Percentiles rank a stretch among this genome's conserved stretches.
Evolutionary conservation across 1,140 invertebrate genomes (phyloP).

Genomic region (Drosophila ambigua): DNA sequence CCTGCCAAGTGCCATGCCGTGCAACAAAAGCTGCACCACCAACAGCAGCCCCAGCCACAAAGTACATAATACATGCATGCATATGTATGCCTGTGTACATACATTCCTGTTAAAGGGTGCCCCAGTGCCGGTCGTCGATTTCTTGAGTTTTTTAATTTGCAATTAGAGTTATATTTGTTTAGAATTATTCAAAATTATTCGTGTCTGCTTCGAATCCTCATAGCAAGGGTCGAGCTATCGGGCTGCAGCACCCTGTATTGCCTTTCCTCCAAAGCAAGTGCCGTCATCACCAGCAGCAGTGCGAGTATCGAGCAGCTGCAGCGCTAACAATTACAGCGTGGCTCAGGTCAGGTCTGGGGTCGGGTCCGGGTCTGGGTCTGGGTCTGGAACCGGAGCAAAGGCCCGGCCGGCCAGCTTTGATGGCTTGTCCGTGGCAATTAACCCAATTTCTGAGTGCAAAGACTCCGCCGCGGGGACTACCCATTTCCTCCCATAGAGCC

Average conservation of each 20-base stretch:
- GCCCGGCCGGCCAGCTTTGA: constrained; percentile 17
- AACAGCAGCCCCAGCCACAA: neutral
- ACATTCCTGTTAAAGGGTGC: too few relatives aligned
- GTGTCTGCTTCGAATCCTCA: too few relatives aligned
- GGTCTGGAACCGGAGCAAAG: constrained; percentile 35
- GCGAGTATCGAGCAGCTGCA: constrained; percentile 10
- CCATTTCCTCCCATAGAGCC: constrained; percentile 1
- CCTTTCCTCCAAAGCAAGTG: constrained; percentile 14
- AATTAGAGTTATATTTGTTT: too few relatives aligned
- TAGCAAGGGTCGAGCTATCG: constrained; percentile 4
- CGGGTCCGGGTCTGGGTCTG: neutral
- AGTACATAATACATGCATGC: neutral
- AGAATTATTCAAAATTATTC: too few relatives aligned
- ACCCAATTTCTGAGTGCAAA: constrained; percentile 62
- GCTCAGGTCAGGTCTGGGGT: constrained; percentile 52
- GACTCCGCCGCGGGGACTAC: constrained; percentile 23
- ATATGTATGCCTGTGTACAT: too few relatives aligned
- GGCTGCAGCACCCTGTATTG: constrained; percentile 15
- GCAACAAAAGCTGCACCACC: constrained; percentile 14
- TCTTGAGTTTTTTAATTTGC: too few relatives aligned
- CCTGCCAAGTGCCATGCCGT: constrained; percentile 9
- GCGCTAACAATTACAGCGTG: constrained; percentile 59
- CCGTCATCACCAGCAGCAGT: constrained; percentile 12
- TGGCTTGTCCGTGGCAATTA: constrained; percentile 57
- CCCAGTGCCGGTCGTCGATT: too few relatives aligned